Base-by-base conservation (phyloP, 2,113 vertebrate species). In the Nasalis larvatus region DNA sequence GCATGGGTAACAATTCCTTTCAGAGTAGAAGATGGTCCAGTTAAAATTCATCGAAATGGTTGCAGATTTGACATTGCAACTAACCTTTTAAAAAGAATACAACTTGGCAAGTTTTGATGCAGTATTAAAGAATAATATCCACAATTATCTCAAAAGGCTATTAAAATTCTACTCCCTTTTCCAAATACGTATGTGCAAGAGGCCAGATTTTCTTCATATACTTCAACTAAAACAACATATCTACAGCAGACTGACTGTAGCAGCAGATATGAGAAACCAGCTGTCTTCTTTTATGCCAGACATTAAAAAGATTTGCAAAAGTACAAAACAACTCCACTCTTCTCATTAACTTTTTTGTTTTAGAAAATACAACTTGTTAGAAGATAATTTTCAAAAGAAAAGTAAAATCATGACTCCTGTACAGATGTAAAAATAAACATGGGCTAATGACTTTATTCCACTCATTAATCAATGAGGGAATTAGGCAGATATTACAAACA, bases 141-240 rank as follows among this genome's bases (percentile, higher is more conserved):
- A 81, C 35, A 86, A n/a, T 96, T 86, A 93, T 96, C 56, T 92
- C 80, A 81, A 76, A 89, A 96, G 40, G 32, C n/a, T 87, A 95
- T 89, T 96, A 91, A 94, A 97, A 89, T 82, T 87, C 12, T 84
- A 25, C 6, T 71, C 30, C 42, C 32, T 94, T 86, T 89, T 95
- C 73, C 52, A 95, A 78, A 60, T 90, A 87, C 20, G 4, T 94
- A 49, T 92, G 69, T 90, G 37, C 42, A 4, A 86, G 63, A 97
- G 11, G 45, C 84, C 97, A 94, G 56, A 92, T 97, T 98, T 96
- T 93, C 89, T 95, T 84, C 52, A 73, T 85, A 60, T 84, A 96
- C 49, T 90, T 95, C 71, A 88, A 58, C 16, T 82, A 73, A 96
- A 95, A 84, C 69, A 96, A 74, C 71, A 8, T 30, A 58, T 81